These are phyloP conservation scores for Drosophila paracracens DNA, from an alignment of 2,888 invertebrate species.

Conservation along the genomic window DNA sequence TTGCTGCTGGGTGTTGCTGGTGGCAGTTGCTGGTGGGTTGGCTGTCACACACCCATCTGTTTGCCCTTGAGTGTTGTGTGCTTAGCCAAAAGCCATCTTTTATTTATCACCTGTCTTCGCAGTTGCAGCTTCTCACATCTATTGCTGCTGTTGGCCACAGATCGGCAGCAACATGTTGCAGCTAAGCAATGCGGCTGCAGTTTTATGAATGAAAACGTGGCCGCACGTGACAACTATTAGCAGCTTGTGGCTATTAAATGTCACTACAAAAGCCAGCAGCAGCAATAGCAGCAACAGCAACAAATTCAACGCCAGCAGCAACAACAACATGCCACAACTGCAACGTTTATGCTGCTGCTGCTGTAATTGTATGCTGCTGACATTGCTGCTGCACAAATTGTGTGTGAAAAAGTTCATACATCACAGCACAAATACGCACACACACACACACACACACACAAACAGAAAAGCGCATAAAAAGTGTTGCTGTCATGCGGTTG, in stretches of 20 bases:
- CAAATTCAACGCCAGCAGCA: slow-evolving; percentile 13
- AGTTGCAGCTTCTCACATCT: slow-evolving; percentile 28
- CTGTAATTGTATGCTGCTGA: slow-evolving; percentile 48
- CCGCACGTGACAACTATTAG: slow-evolving; percentile 77
- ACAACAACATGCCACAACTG: background rate
- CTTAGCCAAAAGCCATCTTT: background rate
- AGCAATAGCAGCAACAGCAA: slow-evolving; percentile 3
- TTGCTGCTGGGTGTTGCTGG: background rate
- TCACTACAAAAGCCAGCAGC: slow-evolving; percentile 57
- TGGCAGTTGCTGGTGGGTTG: background rate
- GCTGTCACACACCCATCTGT: slow-evolving; percentile 29
- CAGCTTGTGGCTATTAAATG: slow-evolving; percentile 71
- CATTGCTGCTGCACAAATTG: slow-evolving; percentile 65
- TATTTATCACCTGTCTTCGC: slow-evolving; percentile 6
- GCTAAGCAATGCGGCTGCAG: slow-evolving; percentile 36
- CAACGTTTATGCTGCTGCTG: slow-evolving; percentile 31
- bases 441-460: slow-evolving; percentile 23
- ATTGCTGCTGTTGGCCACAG: slow-evolving; percentile 6
- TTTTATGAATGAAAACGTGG: slow-evolving; percentile 75
- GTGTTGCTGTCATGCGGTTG: slow-evolving; percentile 72
- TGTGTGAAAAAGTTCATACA: slow-evolving; percentile 76
- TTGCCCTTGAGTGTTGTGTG: slow-evolving; percentile 8
- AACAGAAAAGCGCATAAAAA: slow-evolving; percentile 68
- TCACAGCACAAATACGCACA: slow-evolving; percentile 44
- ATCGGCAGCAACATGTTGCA: slow-evolving; percentile 57